A percentile compares a stretch with the other conserved stretches of the same genome.
Evolutionary conservation across 2,113 vertebrate genomes (phyloP).

Genomic region (Tetrax tetrax): DNA sequence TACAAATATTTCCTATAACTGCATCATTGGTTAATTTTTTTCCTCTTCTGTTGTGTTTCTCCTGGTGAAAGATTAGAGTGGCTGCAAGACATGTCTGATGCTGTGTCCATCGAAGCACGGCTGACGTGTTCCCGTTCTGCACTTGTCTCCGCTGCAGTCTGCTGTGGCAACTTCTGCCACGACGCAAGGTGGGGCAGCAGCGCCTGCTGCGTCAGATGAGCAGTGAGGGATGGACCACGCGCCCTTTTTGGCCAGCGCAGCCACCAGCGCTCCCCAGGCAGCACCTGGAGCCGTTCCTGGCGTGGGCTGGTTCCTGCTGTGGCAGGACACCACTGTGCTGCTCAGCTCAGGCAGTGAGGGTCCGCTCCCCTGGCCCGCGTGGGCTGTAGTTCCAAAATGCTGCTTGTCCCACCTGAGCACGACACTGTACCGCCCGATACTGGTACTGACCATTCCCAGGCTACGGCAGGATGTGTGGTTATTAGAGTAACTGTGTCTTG

Average conservation of each 20-base stretch:
- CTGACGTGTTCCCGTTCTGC: neutral
- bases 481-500: neutral
- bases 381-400: neutral
- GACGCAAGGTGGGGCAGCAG: too few species aligned
- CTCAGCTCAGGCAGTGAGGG: neutral
- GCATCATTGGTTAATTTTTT: neutral
- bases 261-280: neutral
- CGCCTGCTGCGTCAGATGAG: neutral
- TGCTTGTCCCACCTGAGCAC: neutral
- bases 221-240: neutral
- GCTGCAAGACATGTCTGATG: neutral
- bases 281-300: neutral
- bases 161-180: neutral
- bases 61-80: neutral
- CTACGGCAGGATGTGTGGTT: neutral
- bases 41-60: neutral
- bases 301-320: neutral
- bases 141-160: neutral
- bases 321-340: fast-evolving
- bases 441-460: neutral
- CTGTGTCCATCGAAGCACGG: neutral
- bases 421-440: neutral
- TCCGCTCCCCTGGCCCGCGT: neutral
- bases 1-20: neutral
- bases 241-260: neutral